Evolutionary conservation across 2,888 invertebrate genomes (phyloP).

Genomic region (Andrena bucephala): DNA sequence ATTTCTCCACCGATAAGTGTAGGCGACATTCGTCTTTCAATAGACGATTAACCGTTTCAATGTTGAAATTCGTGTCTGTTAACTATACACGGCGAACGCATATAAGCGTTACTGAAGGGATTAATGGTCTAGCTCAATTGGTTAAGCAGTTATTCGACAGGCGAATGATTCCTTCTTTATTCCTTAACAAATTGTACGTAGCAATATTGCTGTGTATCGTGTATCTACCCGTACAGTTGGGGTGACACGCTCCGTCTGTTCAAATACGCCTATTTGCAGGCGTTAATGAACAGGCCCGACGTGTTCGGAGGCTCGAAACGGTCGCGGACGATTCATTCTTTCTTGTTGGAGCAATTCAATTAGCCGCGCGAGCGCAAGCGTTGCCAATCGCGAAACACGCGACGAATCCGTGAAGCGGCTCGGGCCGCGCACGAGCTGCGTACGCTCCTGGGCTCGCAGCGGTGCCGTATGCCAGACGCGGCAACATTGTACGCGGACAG

Average conservation of each 20-base stretch:
- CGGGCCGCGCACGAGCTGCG: slow-evolving; percentile 61
- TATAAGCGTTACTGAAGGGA: no score
- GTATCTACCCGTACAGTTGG: neutral
- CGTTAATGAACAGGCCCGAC: slow-evolving; percentile 7
- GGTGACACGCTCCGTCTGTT: neutral
- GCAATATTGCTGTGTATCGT: neutral
- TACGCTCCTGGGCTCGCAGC: slow-evolving; percentile 70
- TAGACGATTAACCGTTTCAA: no score
- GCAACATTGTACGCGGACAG: slow-evolving; percentile 76
- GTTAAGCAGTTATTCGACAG: no score
- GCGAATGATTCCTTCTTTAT: no score
- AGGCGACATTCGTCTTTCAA: neutral
- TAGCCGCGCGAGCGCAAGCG: slow-evolving; percentile 64
- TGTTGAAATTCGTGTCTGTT: no score
- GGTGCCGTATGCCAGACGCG: slow-evolving; percentile 70
- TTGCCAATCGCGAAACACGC: slow-evolving; percentile 63
- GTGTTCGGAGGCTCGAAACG: neutral
- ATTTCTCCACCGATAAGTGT: neutral
- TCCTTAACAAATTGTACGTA: neutral
- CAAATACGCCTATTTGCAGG: neutral
- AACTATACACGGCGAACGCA: no score
- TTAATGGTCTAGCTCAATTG: no score
- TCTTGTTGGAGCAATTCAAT: slow-evolving; percentile 64
- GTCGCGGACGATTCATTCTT: slow-evolving; percentile 23
- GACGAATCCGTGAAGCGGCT: slow-evolving; percentile 65